Base-by-base conservation (phyloP, 2,797 vertebrate genomes). In the Bradypus variegatus region DNA sequence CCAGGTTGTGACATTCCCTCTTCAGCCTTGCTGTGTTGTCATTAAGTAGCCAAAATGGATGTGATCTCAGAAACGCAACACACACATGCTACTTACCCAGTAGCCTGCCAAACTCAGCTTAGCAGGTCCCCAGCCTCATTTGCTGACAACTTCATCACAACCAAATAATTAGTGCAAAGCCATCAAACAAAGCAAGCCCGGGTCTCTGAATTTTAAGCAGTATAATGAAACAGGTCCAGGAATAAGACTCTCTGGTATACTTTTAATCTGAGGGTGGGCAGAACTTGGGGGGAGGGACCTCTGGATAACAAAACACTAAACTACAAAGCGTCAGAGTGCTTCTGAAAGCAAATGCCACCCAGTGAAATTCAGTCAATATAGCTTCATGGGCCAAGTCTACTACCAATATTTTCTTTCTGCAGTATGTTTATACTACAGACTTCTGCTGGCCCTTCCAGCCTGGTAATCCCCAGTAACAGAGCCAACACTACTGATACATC, bases 341-440 rank as follows among this genome's bases (percentile, higher is more conserved):
- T 48, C 73, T 69, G 62, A 86, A 82, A 90, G 67, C 31, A 81
- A 91, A 89, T 9, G 21, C 2, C 50, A 82, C 33, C n/a, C n/a
- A 84, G 64, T 82, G 53, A 90, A 87, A 90, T 80, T 90, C 80
- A 93, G 53, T 72, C 60, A 58, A 38, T 45, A 50, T 14, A 36
- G 29, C n/a, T 95, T 38, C 41, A 27, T 12, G 73, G 12, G n/a
- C 48, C 83, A 86, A 80, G 80, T 64, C 80, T 86, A 38, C 76
- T 75, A 58, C 33, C 86, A 88, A 88, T 6, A 82, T 90, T 77
- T 93, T 83, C 81, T 45, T 89, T 92, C 90, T 82, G 81, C 31
- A 95, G 69, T 94, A 75, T 80, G 84, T 95, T 93, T 85, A n/a
- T 41, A 58, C 77, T 87, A 64, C 90, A 94, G 91, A 87, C 67